Percentiles rank a stretch among this genome's conserved stretches.
These are phyloP conservation scores for Buathra laborator DNA, from an alignment of 2,888 invertebrate species.

Conservation along the genomic window DNA sequence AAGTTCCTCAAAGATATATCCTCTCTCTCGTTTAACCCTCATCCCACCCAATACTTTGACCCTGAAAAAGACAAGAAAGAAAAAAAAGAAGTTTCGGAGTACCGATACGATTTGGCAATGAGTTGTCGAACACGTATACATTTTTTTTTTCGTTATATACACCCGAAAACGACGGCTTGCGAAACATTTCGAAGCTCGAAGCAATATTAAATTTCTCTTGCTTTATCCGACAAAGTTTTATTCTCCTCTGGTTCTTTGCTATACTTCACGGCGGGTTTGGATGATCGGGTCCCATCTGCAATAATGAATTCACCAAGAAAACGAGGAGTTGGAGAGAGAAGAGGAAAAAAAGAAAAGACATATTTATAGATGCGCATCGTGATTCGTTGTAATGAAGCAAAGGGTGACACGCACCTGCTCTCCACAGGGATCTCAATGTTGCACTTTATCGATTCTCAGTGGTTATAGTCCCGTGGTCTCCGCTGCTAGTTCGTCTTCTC, in stretches of 20 bases:
- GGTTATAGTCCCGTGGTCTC: not conserved
- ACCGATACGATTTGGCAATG: conserved; percentile 36
- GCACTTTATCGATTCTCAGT: conserved; percentile 82
- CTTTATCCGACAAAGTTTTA: not conserved
- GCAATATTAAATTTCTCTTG: conserved; percentile 32
- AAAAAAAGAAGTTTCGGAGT: conserved; percentile 41
- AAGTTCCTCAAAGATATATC: conserved; percentile 55
- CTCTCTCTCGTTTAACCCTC: conserved; percentile 41
- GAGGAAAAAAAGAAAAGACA: not conserved
- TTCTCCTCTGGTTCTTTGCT: not conserved
- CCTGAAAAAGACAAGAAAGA: conserved; percentile 36
- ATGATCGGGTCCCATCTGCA: not conserved
- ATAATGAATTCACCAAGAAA: conserved; percentile 2
- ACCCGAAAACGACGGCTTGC: conserved; percentile 35
- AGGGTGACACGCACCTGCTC: conserved; percentile 24
- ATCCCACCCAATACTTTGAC: conserved; percentile 26
- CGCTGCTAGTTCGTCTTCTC: conserved; percentile 64
- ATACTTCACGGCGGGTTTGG: not conserved
- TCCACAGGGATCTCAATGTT: conserved; percentile 73
- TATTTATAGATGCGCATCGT: not conserved
- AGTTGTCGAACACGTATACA: conserved; percentile 26
- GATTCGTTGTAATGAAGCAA: not conserved
- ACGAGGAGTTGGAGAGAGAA: not conserved
- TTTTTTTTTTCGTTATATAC: conserved; percentile 21
- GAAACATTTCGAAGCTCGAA: conserved; percentile 25